Percentiles rank a stretch among this genome's conserved stretches.
Conservation (phyloP, 2,888 invertebrate species). For the Phyllotreta cruciferae region DNA sequence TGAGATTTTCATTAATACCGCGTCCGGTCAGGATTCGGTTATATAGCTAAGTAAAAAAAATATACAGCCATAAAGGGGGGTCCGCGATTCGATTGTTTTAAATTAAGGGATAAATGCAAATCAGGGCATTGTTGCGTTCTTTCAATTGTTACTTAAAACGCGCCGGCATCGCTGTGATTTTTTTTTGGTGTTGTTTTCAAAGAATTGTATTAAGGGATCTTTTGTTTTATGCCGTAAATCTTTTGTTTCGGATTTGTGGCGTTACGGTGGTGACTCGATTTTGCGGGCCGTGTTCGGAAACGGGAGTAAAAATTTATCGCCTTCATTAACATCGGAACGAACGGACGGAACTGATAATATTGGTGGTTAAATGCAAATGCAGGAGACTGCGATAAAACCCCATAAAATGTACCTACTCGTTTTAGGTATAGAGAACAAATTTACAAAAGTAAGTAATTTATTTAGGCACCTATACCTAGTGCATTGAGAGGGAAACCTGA, state of each 20-base stretch:
- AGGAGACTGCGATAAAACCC: slow-evolving; percentile 35
- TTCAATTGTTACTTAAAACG: slow-evolving; percentile 55
- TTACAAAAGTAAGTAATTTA: no score
- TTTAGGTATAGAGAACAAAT: no score
- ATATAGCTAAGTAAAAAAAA: slow-evolving; percentile 21
- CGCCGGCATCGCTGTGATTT: slow-evolving; percentile 40
- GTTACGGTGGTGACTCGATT: slow-evolving; percentile 54
- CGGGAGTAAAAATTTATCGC: slow-evolving; percentile 55
- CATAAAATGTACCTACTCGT: no score
- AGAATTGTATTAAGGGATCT: slow-evolving; percentile 53
- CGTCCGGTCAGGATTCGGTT: slow-evolving; percentile 39
- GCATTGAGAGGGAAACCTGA: no score
- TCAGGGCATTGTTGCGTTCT: slow-evolving; percentile 54
- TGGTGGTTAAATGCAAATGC: slow-evolving; percentile 43
- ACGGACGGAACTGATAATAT: slow-evolving; percentile 40
- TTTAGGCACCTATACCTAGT: no score
- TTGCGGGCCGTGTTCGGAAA: slow-evolving; percentile 52
- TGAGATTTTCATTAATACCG: slow-evolving; percentile 40
- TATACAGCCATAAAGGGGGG: slow-evolving; percentile 35
- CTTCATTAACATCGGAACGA: slow-evolving; percentile 47
- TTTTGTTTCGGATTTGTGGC: slow-evolving; percentile 41
- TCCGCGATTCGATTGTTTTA: slow-evolving; percentile 52
- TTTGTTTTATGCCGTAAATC: slow-evolving; percentile 51
- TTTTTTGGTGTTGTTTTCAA: slow-evolving; percentile 48
- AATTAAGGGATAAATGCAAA: slow-evolving; percentile 55